phyloP scores from a whole-genome alignment of 2,113 vertebrate species.

The Heptranchias perlo region DNA sequence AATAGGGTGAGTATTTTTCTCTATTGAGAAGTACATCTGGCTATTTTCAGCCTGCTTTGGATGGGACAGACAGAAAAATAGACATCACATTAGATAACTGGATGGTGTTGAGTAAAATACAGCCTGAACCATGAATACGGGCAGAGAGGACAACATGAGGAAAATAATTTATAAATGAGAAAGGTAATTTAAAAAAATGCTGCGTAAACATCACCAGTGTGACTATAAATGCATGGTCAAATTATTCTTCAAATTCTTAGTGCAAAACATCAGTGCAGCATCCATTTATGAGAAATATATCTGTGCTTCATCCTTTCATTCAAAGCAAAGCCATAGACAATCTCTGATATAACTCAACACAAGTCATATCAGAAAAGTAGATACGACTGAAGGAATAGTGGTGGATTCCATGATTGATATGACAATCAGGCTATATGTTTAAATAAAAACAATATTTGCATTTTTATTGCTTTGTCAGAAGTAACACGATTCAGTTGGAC shows the following conservation, averaged over 20 bases:
- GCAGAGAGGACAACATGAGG: neutral
- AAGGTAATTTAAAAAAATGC: neutral
- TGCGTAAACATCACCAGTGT: neutral
- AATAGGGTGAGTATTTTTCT: neutral
- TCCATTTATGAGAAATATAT: neutral
- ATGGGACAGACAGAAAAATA: neutral
- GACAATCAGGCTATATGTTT: neutral
- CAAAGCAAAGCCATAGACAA: neutral
- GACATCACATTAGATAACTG: neutral
- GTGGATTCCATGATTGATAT: neutral
- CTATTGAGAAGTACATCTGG: neutral
- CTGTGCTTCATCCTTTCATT: too few species aligned
- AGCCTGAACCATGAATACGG: neutral
- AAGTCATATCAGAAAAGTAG: neutral
- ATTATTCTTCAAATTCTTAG: neutral
- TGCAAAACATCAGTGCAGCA: neutral
- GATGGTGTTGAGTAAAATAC: neutral
- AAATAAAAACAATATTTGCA: neutral
- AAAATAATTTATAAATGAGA: neutral
- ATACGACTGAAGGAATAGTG: neutral
- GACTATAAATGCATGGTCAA: neutral
- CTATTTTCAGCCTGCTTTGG: neutral
- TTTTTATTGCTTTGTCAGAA: slow-evolving; percentile 28
- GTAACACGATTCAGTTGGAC: neutral
- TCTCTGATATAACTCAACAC: neutral